phyloP scores from a whole-genome alignment of 2,797 vertebrate genomes.

The Enteromius mattozi region DNA sequence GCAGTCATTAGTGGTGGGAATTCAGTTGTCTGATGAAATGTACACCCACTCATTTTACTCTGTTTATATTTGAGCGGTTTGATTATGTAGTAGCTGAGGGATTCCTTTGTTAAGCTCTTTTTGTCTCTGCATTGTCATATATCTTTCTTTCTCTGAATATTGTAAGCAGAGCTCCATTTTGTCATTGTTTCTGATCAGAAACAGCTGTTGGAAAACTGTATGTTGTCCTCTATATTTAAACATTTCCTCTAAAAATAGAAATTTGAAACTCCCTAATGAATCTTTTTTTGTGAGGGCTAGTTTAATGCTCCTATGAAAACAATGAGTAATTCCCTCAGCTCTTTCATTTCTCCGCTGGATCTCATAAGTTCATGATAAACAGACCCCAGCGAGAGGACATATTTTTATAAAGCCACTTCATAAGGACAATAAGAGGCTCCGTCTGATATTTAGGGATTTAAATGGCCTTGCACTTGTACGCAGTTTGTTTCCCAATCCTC shows the following conservation, averaged over 20 bases:
- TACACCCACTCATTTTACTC: not conserved
- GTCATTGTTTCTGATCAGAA: conserved; percentile 33
- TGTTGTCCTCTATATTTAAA: conserved; percentile 49
- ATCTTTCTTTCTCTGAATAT: conserved; percentile 16
- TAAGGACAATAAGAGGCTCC: not conserved
- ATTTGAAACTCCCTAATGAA: conserved; percentile 30
- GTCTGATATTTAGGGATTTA: conserved; percentile 23
- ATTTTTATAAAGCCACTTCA: conserved; percentile 33
- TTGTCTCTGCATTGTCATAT: not conserved
- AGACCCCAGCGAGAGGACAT: conserved; percentile 11
- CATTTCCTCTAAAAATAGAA: conserved; percentile 41
- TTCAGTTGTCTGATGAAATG: conserved; percentile 3
- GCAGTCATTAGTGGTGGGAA: conserved; percentile 27
- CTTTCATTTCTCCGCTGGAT: conserved; percentile 15
- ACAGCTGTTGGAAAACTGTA: conserved; percentile 48
- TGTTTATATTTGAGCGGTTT: not conserved
- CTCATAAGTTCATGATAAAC: conserved; percentile 20
- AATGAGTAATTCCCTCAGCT: not conserved
- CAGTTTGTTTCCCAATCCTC: not conserved
- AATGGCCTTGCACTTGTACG: not conserved
- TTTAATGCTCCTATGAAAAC: conserved; percentile 27
- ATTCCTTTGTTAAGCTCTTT: conserved; percentile 2
- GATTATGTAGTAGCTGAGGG: not conserved
- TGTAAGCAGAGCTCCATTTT: conserved; percentile 4
- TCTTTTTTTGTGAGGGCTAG: conserved; percentile 12